A percentile compares a stretch with the other conserved stretches of the same genome.
Conservation (phyloP, 2,797 vertebrate genomes). For the Darevskia nairensis region DNA sequence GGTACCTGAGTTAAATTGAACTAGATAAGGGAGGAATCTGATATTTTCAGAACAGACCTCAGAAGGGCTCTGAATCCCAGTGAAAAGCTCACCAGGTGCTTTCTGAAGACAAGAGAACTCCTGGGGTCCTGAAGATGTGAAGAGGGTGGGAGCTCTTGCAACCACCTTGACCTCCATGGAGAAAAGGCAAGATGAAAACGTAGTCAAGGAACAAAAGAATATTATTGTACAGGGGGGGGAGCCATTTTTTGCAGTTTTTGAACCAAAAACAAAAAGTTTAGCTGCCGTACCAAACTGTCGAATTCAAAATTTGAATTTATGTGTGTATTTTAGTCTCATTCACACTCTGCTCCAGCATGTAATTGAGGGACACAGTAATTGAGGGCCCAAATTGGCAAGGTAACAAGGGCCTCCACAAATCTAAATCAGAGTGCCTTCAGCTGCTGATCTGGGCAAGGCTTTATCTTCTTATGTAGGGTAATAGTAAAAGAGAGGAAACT, state of each 20-base stretch:
- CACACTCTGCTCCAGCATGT: neutral
- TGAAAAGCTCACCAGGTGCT: too few relatives aligned
- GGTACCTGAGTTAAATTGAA: too few relatives aligned
- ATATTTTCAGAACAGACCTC: too few relatives aligned
- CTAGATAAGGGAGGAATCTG: too few relatives aligned
- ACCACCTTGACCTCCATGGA: too few relatives aligned
- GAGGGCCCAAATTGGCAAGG: neutral
- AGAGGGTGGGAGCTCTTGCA: too few relatives aligned
- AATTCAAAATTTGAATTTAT: neutral
- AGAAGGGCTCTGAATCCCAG: too few relatives aligned
- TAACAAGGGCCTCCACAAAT: neutral
- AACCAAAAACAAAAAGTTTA: neutral
- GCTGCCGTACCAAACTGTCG: neutral
- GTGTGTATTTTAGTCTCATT: neutral
- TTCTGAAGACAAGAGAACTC: too few relatives aligned
- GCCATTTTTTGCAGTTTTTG: neutral
- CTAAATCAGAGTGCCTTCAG: slow-evolving; percentile 49
- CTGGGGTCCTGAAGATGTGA: too few relatives aligned
- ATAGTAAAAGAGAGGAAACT: slow-evolving; percentile 71
- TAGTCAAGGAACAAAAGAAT: too few relatives aligned
- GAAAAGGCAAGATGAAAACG: too few relatives aligned
- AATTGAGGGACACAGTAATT: neutral
- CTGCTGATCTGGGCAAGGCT: slow-evolving; percentile 66
- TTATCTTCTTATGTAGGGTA: slow-evolving; percentile 62
- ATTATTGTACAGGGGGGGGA: too few relatives aligned